A percentile compares a stretch with the other conserved stretches of the same genome.
Conservation (phyloP, 2,797 vertebrate genomes). For the Vultur gryphus region DNA sequence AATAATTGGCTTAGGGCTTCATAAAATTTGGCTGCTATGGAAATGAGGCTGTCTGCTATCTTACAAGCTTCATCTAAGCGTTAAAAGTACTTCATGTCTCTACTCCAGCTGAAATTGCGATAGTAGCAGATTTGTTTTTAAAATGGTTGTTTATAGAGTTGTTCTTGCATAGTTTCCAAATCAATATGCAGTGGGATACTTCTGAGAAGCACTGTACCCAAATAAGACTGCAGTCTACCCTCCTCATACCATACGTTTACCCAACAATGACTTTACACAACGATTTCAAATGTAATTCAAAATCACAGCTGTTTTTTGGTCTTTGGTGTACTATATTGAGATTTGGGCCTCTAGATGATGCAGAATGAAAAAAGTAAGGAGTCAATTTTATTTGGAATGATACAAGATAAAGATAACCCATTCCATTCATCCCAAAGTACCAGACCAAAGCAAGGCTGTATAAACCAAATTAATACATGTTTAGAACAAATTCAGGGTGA, state of each 20-base stretch:
- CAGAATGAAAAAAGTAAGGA: not conserved
- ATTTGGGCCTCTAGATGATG: not conserved
- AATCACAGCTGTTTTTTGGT: not conserved
- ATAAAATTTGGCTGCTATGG: conserved; percentile 57
- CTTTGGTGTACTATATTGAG: not conserved
- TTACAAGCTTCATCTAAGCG: conserved; percentile 13
- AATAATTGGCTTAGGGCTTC: conserved; percentile 62
- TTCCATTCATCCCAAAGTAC: not conserved
- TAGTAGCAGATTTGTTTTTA: not conserved
- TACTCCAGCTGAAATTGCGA: not conserved
- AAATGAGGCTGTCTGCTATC: conserved; percentile 49
- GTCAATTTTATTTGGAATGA: not conserved
- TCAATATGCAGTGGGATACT: not conserved
- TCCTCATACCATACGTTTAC: not conserved
- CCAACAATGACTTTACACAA: not conserved
- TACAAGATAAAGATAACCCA: not conserved
- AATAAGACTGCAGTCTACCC: not conserved
- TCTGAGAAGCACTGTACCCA: not conserved
- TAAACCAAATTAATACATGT: not conserved
- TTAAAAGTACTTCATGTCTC: conserved; percentile 9
- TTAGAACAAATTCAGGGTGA: not conserved
- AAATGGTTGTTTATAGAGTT: not conserved
- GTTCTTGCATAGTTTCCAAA: not conserved
- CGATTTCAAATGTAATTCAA: not conserved
- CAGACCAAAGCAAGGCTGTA: not conserved